Percentiles rank a stretch among this genome's conserved stretches.
These are phyloP conservation scores for Caenorhabditis panamensis DNA, from an alignment of 2,888 invertebrate species.

Conservation along the genomic window DNA sequence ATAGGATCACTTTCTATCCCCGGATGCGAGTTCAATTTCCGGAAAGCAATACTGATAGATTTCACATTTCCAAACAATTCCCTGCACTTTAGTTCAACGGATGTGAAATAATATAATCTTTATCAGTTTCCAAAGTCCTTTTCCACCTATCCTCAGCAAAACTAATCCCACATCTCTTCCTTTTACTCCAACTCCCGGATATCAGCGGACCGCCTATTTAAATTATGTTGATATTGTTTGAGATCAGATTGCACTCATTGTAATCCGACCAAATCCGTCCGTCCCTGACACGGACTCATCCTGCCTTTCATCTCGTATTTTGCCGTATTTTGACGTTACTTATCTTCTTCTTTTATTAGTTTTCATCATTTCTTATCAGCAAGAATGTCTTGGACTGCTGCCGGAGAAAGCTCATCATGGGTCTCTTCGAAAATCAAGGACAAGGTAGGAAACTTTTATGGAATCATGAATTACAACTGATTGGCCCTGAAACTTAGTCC, in stretches of 20 bases:
- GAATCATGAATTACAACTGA: conserved; percentile 22
- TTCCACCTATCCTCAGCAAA: background rate
- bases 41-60: conserved; percentile 3
- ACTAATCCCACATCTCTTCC: conserved; percentile 19
- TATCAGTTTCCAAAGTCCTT: conserved; percentile 16
- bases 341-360: background rate
- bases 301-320: background rate
- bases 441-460: conserved; percentile 36
- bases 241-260: conserved; percentile 54
- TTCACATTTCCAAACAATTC: background rate
- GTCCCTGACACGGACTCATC: conserved; percentile 10
- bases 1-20: background rate
- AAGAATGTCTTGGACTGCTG: conserved; percentile 65
- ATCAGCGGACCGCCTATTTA: conserved; percentile 33
- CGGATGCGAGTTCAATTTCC: conserved; percentile 45
- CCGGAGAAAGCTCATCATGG: conserved; percentile 64
- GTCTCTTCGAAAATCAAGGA: conserved; percentile 64
- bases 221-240: conserved; percentile 51
- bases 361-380: background rate
- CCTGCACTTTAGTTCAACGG: background rate
- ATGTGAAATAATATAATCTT: conserved; percentile 4
- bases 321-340: background rate
- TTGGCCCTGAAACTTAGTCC: background rate
- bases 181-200: conserved; percentile 3
- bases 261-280: conserved; percentile 49